phyloP scores from a whole-genome alignment of 2,113 vertebrate genomes.

The Romanogobio albipinnatus region DNA sequence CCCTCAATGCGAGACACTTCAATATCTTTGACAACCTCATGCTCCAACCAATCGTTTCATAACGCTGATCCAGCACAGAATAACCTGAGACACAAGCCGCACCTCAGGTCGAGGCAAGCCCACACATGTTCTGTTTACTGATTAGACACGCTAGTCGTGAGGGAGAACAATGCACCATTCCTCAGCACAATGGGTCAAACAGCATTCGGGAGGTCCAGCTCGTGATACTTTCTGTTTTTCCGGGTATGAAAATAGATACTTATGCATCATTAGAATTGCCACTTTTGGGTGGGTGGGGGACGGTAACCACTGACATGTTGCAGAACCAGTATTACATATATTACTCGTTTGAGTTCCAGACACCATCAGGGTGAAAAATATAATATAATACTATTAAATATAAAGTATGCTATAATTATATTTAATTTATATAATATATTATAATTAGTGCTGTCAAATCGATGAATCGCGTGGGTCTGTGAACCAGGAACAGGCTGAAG shows the following conservation, averaged over 20 bases:
- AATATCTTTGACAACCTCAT: conserved; percentile 33
- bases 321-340: conserved; percentile 16
- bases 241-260: conserved; percentile 20
- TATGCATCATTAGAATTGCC: conserved; percentile 10
- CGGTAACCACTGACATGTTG: background rate
- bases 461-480: too few species aligned
- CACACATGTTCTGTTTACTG: conserved; percentile 69
- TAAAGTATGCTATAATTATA: too few species aligned
- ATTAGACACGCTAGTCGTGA: conserved; percentile 74
- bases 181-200: conserved; percentile 49
- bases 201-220: conserved; percentile 41
- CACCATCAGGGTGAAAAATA: background rate
- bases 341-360: background rate
- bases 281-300: conserved; percentile 22
- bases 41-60: conserved; percentile 35
- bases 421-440: too few species aligned
- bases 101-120: conserved; percentile 66
- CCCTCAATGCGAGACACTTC: background rate
- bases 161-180: conserved; percentile 69
- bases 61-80: conserved; percentile 46
- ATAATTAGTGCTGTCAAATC: too few species aligned
- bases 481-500: too few species aligned
- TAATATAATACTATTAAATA: too few species aligned
- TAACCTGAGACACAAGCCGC: conserved; percentile 61
- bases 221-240: conserved; percentile 36